Evolutionary conservation across 2,888 invertebrate species (phyloP).

Genomic region (Corythucha ciliata): DNA sequence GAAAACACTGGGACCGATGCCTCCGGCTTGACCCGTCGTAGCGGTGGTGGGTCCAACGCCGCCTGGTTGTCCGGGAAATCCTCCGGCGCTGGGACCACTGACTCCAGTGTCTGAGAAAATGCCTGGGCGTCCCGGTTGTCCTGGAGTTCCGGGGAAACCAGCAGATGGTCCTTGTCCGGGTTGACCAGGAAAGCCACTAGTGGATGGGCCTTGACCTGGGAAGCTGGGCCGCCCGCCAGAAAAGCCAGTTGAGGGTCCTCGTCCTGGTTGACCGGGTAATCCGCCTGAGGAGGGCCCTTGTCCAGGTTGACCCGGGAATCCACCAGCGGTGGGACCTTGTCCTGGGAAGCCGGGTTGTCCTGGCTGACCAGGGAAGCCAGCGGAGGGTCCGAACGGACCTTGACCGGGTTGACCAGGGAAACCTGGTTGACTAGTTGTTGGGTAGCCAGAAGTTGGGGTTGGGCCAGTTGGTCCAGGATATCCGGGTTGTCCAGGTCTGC

Average conservation of each 20-base stretch:
- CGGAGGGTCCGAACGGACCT: slow-evolving; percentile 28
- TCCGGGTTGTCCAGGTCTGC: slow-evolving; percentile 8
- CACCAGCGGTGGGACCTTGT: slow-evolving; percentile 34
- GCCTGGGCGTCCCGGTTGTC: slow-evolving; percentile 10
- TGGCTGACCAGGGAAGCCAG: slow-evolving; percentile 37
- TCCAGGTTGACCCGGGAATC: slow-evolving; percentile 34
- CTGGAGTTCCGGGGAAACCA: slow-evolving; percentile 19
- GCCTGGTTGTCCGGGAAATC: slow-evolving; percentile 23
- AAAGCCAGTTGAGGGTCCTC: slow-evolving; percentile 26
- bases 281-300: slow-evolving; percentile 33
- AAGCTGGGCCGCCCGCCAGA: slow-evolving; percentile 17
- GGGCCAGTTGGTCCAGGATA: neutral
- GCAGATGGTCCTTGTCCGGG: slow-evolving; percentile 21
- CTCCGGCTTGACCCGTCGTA: slow-evolving; percentile 30
- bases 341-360: slow-evolving; percentile 33
- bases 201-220: slow-evolving; percentile 21
- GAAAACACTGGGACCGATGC: slow-evolving; percentile 32
- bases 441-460: too few species aligned
- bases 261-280: slow-evolving; percentile 30
- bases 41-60: slow-evolving; percentile 27
- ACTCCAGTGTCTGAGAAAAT: slow-evolving; percentile 23
- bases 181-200: slow-evolving; percentile 33
- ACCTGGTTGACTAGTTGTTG: too few species aligned
- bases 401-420: slow-evolving; percentile 9
- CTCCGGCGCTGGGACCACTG: slow-evolving; percentile 27